Percentiles rank a stretch among this genome's conserved stretches.
phyloP scores from a whole-genome alignment of 2,113 vertebrate genomes.

The human region DNA sequence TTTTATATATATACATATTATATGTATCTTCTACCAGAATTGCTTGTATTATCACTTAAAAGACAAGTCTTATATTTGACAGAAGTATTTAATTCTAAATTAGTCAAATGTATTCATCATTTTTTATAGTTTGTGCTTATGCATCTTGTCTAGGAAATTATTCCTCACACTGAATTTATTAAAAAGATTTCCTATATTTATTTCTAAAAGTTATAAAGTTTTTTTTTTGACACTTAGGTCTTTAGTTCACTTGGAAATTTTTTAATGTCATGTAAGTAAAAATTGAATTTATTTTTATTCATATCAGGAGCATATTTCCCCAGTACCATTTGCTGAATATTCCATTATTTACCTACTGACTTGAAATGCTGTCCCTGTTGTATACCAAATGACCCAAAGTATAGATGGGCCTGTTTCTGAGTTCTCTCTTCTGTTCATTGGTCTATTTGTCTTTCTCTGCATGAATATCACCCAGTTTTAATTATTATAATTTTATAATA shows the following conservation, averaged over 20 bases:
- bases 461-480: neutral
- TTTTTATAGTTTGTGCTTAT: neutral
- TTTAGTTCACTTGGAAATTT: neutral
- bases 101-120: neutral
- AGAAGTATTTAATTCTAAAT: conserved; percentile 17
- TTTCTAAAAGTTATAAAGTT: conserved; percentile 9
- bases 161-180: conserved; percentile 15
- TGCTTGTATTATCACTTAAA: neutral
- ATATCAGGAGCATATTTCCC: neutral
- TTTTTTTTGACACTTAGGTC: neutral
- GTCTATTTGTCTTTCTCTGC: neutral
- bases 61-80: neutral
- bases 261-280: neutral
- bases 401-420: neutral
- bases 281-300: neutral
- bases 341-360: neutral
- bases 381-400: neutral
- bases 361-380: neutral
- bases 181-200: neutral
- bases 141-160: conserved; percentile 12
- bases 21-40: neutral
- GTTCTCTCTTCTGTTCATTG: neutral
- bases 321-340: neutral
- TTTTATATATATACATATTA: neutral
- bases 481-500: neutral